A percentile compares a stretch with the other conserved stretches of the same genome.
Evolutionary conservation across 2,113 vertebrate genomes (phyloP).

Genomic region (Cariama cristata): DNA sequence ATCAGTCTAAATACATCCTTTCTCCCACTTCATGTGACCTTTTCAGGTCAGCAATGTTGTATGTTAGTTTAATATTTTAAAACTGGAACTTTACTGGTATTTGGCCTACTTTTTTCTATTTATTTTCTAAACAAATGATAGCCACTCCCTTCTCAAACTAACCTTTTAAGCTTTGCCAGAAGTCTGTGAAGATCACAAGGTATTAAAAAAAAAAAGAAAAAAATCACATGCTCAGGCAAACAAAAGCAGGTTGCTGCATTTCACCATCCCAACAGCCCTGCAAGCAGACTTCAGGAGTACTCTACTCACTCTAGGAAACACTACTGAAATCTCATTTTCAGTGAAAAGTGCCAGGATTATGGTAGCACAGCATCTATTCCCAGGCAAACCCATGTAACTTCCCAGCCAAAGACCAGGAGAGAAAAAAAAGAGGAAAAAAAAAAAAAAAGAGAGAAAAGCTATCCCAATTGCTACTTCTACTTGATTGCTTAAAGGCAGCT

Average conservation of each 20-base stretch:
- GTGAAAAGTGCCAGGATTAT: conserved; percentile 40
- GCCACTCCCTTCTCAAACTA: conserved; percentile 28
- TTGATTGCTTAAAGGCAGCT: conserved; percentile 35
- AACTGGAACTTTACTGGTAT: conserved; percentile 71
- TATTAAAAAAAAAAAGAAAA: not conserved
- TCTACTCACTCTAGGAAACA: conserved; percentile 10
- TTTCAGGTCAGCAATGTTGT: conserved; percentile 41
- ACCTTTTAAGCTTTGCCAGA: conserved; percentile 48
- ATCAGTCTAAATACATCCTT: conserved; percentile 56
- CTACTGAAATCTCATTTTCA: conserved; percentile 10
- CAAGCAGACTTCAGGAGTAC: not conserved
- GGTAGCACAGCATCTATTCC: conserved; percentile 19
- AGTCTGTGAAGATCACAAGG: conserved; percentile 48
- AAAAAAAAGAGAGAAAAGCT: not conserved
- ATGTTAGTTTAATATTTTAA: conserved; percentile 55
- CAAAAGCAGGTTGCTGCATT: conserved; percentile 38
- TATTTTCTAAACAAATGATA: conserved; percentile 70
- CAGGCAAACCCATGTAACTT: conserved; percentile 18
- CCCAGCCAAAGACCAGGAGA: not conserved
- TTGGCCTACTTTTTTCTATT: conserved; percentile 64
- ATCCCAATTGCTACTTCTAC: not conserved
- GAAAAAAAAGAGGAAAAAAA: not conserved
- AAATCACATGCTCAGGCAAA: conserved; percentile 14
- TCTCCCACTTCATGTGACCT: conserved; percentile 59
- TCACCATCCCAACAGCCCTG: not conserved